Evolutionary conservation across 35 echinoderm and acorn worm genomes (phyloP).

Genomic region (Ptychodera flava): DNA sequence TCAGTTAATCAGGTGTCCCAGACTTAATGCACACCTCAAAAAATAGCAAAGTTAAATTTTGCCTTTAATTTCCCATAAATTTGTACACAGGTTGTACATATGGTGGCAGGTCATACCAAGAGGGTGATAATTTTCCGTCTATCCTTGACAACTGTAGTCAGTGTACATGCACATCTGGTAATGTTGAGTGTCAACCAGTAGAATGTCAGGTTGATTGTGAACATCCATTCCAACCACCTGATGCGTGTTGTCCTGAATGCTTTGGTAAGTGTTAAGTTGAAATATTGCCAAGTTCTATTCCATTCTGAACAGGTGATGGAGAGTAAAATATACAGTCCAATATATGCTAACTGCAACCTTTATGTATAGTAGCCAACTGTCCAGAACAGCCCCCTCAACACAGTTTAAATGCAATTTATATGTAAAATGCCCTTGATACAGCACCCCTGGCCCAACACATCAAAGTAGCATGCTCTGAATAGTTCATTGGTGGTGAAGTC

Average conservation of each 20-base stretch:
- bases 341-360: too few relatives aligned
- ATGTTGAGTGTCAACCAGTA: conserved; percentile 66
- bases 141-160: conserved; percentile 51
- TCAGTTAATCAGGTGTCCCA: too few relatives aligned
- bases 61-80: not conserved
- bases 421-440: too few relatives aligned
- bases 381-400: too few relatives aligned
- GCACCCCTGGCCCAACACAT: too few relatives aligned
- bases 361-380: too few relatives aligned
- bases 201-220: conserved; percentile 62
- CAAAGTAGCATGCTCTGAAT: too few relatives aligned
- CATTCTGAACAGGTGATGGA: not conserved
- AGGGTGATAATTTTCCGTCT: conserved; percentile 31
- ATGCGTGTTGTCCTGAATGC: conserved; percentile 76
- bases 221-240: conserved; percentile 65
- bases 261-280: conserved; percentile 51
- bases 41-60: not conserved
- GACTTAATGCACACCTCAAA: too few relatives aligned
- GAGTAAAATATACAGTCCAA: too few relatives aligned
- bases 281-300: not conserved
- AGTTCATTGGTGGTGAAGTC: too few relatives aligned
- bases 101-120: conserved; percentile 53
- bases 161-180: conserved; percentile 49
- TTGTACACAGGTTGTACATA: conserved; percentile 63
- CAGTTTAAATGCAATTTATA: too few relatives aligned